A percentile compares a stretch with the other conserved stretches of the same genome.
phyloP scores from a whole-genome alignment of 2,888 invertebrate genomes.

The Junonia oenone region DNA sequence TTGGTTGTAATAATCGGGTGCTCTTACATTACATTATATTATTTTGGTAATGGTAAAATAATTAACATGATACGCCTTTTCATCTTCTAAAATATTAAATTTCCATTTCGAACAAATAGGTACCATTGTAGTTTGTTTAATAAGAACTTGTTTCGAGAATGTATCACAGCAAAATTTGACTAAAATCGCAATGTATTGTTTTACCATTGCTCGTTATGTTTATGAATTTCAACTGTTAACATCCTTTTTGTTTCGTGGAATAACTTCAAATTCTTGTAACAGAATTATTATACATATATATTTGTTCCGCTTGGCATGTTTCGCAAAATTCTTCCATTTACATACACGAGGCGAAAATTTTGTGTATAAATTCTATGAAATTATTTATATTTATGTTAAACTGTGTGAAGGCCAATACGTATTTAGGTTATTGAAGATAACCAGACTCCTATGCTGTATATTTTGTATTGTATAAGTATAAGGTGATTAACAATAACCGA shows the following conservation, averaged over 20 bases:
- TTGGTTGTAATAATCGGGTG: no score
- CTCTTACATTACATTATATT: no score
- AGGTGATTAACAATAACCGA: no score
- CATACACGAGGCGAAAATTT: background rate
- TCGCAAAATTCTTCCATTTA: background rate
- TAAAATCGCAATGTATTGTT: background rate
- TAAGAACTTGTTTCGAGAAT: background rate
- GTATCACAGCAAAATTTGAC: background rate
- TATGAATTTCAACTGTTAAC: conserved; percentile 20
- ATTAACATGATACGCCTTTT: no score
- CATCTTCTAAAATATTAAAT: no score
- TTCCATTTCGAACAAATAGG: no score
- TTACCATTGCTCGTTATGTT: conserved; percentile 14
- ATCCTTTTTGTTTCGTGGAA: conserved; percentile 16
- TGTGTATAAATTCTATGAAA: background rate
- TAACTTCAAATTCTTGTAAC: background rate
- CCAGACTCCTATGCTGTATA: no score
- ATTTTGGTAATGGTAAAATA: no score
- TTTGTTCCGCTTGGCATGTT: background rate
- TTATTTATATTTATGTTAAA: background rate
- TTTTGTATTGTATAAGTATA: no score
- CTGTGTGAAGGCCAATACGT: no score
- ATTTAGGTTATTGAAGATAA: no score
- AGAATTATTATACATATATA: background rate
- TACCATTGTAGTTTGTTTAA: background rate